phyloP scores from a whole-genome alignment of 1,140 invertebrate genomes.

The Carposina sasakii region DNA sequence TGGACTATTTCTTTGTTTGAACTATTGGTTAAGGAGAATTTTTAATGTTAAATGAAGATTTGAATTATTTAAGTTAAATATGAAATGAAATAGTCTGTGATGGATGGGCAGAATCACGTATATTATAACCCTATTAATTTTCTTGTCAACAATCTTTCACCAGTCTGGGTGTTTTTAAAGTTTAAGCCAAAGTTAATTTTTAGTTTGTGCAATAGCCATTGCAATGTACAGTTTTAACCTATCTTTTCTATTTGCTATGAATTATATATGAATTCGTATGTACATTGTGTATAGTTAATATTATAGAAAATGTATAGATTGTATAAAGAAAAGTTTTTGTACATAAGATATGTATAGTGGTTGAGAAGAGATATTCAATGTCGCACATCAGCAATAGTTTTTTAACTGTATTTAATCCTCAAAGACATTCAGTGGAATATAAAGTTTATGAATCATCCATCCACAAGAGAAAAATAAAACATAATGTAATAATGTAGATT shows the following conservation, averaged over 20 bases:
- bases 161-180: constrained; percentile 49
- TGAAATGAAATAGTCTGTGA: too few relatives aligned
- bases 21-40: too few relatives aligned
- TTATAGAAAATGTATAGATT: constrained; percentile 43
- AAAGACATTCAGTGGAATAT: too few relatives aligned
- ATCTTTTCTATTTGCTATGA: constrained; percentile 35
- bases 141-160: constrained; percentile 45
- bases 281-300: constrained; percentile 62
- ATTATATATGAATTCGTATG: constrained; percentile 32
- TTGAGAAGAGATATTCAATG: constrained; percentile 34
- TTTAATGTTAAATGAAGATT: too few relatives aligned
- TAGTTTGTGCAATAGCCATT: constrained; percentile 67
- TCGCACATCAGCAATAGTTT: constrained; percentile 43
- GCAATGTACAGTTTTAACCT: constrained; percentile 59
- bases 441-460: too few relatives aligned
- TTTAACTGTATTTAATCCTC: constrained; percentile 13
- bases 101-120: too few relatives aligned
- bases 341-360: constrained; percentile 18
- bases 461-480: too few relatives aligned
- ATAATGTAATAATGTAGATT: too few relatives aligned
- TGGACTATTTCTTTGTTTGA: too few relatives aligned
- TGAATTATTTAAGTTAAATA: too few relatives aligned
- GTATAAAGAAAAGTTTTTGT: constrained; percentile 23
- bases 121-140: constrained; percentile 34
- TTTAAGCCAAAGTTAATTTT: constrained; percentile 70